phyloP scores from a whole-genome alignment of 2,113 vertebrate genomes.

The Neolamprologus longior region DNA sequence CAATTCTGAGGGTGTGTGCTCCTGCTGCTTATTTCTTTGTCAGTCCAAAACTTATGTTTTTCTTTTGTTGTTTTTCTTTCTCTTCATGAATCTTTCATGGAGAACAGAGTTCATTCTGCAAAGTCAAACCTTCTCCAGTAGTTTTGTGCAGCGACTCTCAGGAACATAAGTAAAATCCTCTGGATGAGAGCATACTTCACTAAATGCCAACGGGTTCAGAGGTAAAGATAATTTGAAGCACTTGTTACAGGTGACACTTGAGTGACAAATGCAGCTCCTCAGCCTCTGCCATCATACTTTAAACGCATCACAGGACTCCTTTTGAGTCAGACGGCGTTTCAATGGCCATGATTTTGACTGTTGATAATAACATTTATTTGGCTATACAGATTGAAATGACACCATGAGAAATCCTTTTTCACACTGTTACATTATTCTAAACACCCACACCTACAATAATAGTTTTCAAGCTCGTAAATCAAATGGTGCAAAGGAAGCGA shows the following conservation, averaged over 20 bases:
- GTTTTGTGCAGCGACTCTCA: background rate
- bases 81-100: constrained; percentile 50
- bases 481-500: background rate
- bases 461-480: background rate
- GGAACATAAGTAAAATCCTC: background rate
- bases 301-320: background rate
- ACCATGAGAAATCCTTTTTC: background rate
- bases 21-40: background rate
- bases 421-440: background rate
- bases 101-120: constrained; percentile 29
- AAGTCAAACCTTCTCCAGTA: constrained; percentile 25
- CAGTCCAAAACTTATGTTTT: background rate
- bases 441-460: background rate
- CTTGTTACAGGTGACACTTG: background rate
- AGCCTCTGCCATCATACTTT: background rate
- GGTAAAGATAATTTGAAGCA: background rate
- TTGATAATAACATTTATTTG: background rate
- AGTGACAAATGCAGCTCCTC: background rate
- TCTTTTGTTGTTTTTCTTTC: background rate
- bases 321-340: background rate
- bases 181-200: background rate
- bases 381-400: background rate
- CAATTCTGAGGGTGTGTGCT: background rate
- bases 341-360: background rate
- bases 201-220: constrained; percentile 11